Conservation (phyloP, 2,888 invertebrate genomes). For the Argynnis bischoffii region DNA sequence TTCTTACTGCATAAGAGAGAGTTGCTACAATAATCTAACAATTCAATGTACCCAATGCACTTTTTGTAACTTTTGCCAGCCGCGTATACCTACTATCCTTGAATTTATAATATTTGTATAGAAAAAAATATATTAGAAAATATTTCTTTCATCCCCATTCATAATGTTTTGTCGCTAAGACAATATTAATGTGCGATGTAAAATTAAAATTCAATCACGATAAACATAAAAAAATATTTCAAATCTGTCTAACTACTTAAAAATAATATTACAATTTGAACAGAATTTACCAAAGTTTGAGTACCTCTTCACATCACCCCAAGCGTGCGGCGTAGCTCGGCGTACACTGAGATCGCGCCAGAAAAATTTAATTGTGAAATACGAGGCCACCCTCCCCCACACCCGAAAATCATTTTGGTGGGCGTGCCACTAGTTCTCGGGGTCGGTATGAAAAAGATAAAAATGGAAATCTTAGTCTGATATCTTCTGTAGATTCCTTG, state of each 20-base stretch:
- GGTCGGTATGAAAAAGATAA: slow-evolving; percentile 34
- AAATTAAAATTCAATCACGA: too few relatives aligned
- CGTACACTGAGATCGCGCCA: slow-evolving; percentile 74
- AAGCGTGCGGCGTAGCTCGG: slow-evolving; percentile 63
- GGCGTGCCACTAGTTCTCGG: slow-evolving; percentile 44
- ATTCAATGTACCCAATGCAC: too few relatives aligned
- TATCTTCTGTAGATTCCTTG: slow-evolving; percentile 13
- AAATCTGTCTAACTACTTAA: neutral
- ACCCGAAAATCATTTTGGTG: slow-evolving; percentile 46
- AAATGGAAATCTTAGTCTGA: slow-evolving; percentile 26
- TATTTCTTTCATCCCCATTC: too few relatives aligned
- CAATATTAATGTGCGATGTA: too few relatives aligned
- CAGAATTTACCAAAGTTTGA: slow-evolving; percentile 50
- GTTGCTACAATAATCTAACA: too few relatives aligned
- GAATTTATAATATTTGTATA: too few relatives aligned
- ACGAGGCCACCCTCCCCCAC: slow-evolving; percentile 54
- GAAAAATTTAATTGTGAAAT: slow-evolving; percentile 81
- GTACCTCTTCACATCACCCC: slow-evolving; percentile 53
- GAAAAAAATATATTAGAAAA: too few relatives aligned
- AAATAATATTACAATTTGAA: slow-evolving; percentile 1
- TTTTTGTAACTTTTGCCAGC: too few relatives aligned
- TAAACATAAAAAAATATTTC: too few relatives aligned
- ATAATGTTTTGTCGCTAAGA: too few relatives aligned
- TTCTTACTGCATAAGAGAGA: too few relatives aligned
- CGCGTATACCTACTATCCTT: too few relatives aligned